Evolutionary conservation across 2,888 invertebrate genomes (phyloP).

Genomic region (Bimastos eiseni): DNA sequence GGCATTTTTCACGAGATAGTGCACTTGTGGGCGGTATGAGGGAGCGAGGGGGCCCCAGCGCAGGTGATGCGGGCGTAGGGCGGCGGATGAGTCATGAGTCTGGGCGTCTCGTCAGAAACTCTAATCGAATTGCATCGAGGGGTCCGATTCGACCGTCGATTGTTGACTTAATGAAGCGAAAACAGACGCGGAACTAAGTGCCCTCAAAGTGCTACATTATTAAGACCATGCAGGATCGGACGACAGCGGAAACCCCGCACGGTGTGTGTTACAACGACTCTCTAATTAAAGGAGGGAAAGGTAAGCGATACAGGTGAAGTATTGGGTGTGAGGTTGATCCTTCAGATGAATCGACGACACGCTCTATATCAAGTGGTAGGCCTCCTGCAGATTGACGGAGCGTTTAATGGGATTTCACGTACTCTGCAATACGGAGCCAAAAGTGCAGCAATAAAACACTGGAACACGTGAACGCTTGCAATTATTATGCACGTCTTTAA

Average conservation of each 20-base stretch:
- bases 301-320: neutral
- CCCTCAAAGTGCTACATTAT: neutral
- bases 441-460: neutral
- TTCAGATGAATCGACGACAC: neutral
- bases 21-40: neutral
- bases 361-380: neutral
- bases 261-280: neutral
- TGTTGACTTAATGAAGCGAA: constrained; percentile 13
- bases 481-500: neutral
- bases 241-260: neutral
- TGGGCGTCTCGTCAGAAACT: neutral
- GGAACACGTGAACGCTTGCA: neutral
- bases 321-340: neutral
- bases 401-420: neutral
- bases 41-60: neutral
- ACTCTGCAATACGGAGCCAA: neutral
- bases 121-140: constrained; percentile 3
- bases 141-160: neutral
- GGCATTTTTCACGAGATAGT: constrained; percentile 2
- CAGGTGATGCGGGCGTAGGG: neutral
- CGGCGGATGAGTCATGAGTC: neutral
- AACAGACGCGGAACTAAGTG: constrained; percentile 13
- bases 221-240: neutral
- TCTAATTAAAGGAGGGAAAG: neutral
- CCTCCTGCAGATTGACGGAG: neutral